Evolutionary conservation across 2,113 vertebrate genomes (phyloP).

Genomic region (human (Homo sapiens)): DNA sequence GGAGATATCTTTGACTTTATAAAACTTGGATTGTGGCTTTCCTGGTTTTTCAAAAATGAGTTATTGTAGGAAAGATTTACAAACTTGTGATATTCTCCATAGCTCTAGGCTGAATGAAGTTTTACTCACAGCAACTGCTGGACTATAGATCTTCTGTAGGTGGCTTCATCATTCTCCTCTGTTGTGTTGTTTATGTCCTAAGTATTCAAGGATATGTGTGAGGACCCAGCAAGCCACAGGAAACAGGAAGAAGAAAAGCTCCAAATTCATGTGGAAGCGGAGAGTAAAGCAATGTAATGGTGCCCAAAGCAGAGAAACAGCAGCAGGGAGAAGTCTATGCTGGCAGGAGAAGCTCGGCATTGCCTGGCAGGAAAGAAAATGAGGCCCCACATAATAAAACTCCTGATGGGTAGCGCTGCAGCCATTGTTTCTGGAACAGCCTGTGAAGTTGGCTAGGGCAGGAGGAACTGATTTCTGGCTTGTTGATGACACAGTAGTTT

Average conservation of each 20-base stretch:
- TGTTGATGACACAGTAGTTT: not conserved
- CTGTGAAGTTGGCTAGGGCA: not conserved
- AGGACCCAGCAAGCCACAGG: constrained; percentile 29
- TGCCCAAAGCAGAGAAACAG: not conserved
- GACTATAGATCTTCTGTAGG: not conserved
- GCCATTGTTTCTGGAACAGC: not conserved
- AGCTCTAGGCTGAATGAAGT: not conserved
- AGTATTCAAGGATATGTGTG: not conserved
- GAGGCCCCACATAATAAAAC: not conserved
- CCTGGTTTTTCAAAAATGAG: not conserved
- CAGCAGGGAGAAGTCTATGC: not conserved
- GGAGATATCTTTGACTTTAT: not conserved
- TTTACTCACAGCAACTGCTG: not conserved
- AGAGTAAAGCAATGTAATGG: not conserved
- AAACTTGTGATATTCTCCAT: not conserved
- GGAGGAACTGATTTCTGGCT: not conserved
- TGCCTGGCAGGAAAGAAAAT: not conserved
- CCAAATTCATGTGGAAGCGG: not conserved
- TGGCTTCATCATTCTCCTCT: not conserved
- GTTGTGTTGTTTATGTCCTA: not conserved
- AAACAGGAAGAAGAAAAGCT: constrained; percentile 35
- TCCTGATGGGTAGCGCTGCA: not conserved
- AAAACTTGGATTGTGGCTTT: not conserved
- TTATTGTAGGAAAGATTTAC: constrained; percentile 14
- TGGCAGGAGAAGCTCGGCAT: not conserved